A percentile compares a stretch with the other conserved stretches of the same genome.
Evolutionary conservation across 2,888 invertebrate species (phyloP).

Genomic region (Beris chalybata): DNA sequence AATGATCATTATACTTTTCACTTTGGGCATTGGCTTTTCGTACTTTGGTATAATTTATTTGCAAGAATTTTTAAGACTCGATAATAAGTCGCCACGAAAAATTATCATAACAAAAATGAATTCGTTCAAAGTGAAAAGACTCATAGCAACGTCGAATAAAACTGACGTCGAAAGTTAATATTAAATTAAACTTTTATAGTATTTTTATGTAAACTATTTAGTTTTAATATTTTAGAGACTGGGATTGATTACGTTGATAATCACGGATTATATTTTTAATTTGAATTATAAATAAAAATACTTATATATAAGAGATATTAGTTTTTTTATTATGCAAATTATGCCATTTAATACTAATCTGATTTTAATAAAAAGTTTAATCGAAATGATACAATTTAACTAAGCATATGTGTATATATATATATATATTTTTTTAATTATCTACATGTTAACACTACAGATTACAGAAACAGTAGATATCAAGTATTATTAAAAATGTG

Average conservation of each 20-base stretch:
- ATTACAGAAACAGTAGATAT: no score
- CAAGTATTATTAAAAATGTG: no score
- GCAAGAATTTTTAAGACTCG: background rate
- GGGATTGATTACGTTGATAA: background rate
- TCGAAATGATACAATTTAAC: no score
- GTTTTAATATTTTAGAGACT: background rate
- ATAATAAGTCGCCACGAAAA: slow-evolving; percentile 16
- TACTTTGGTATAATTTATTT: slow-evolving; percentile 25
- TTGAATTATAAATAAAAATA: no score
- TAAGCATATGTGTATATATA: no score
- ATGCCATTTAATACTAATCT: no score
- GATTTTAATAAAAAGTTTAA: no score
- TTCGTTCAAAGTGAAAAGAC: slow-evolving; percentile 18
- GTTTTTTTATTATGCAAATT: no score
- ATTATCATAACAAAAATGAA: slow-evolving; percentile 19
- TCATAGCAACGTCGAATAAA: background rate
- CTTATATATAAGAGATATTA: no score
- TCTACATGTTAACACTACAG: no score
- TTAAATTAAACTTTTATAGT: background rate
- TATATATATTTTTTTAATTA: no score
- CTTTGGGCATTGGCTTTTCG: slow-evolving; percentile 10
- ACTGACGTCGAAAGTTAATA: background rate
- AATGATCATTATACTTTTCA: slow-evolving; percentile 40
- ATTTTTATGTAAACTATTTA: slow-evolving; percentile 2
- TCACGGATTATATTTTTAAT: no score